A percentile compares a stretch with the other conserved stretches of the same genome.
Conservation (phyloP, 2,797 vertebrate genomes). For the Balearica regulorum region DNA sequence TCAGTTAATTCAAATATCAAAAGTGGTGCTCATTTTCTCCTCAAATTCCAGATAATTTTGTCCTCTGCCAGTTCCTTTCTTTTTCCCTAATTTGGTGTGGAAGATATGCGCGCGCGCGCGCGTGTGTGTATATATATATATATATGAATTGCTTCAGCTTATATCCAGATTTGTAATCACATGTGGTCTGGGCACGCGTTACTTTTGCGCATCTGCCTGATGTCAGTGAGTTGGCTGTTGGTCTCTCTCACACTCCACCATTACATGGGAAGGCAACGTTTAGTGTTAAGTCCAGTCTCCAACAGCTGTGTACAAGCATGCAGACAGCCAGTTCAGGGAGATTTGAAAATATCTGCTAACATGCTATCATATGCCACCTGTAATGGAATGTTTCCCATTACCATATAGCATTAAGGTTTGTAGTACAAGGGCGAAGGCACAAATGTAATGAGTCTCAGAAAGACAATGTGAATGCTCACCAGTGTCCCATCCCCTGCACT, state of each 20-base stretch:
- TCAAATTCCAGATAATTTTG: not conserved
- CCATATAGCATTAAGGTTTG: not conserved
- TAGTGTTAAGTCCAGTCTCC: not conserved
- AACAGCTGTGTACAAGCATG: not conserved
- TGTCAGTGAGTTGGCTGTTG: not conserved
- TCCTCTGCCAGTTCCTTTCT: not conserved
- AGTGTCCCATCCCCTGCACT: not conserved
- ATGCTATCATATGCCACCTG: not conserved
- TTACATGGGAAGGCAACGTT: not conserved
- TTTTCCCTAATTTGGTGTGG: not conserved
- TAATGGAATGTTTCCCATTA: not conserved
- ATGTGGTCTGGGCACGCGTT: not conserved
- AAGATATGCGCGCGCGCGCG: no score
- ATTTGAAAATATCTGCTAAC: not conserved
- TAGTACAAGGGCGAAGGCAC: not conserved
- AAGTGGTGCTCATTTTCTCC: not conserved
- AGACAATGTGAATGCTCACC: not conserved
- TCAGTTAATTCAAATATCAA: not conserved
- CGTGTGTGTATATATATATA: not conserved
- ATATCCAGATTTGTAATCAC: not conserved
- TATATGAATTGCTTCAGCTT: not conserved
- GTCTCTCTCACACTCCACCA: not conserved
- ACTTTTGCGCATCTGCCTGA: not conserved
- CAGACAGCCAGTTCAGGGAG: not conserved
- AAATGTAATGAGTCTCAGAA: not conserved